phyloP scores from a whole-genome alignment of 2,113 vertebrate genomes.

The Cygnus buccinator region DNA sequence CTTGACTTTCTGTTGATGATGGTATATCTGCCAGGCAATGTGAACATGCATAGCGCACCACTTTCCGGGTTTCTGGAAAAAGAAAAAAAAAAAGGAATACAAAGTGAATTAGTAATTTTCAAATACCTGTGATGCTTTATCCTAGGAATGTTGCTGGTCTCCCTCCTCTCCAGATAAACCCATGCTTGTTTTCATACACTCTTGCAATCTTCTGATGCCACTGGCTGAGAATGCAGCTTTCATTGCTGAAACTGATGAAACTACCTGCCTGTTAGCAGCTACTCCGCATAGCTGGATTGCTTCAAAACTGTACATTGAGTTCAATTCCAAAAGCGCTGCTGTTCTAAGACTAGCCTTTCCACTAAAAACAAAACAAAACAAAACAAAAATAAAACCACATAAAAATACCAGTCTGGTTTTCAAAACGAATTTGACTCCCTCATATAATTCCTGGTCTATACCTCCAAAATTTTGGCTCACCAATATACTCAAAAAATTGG shows the following conservation, averaged over 20 bases:
- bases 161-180: not conserved
- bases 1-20: slow-evolving; percentile 99
- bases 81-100: not conserved
- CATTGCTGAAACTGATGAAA: not conserved
- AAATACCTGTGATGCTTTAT: not conserved
- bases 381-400: not conserved
- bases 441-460: not conserved
- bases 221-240: not conserved
- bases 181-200: not conserved
- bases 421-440: not conserved
- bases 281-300: not conserved
- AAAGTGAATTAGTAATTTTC: not conserved
- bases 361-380: not conserved
- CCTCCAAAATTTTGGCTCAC: not conserved
- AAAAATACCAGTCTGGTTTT: not conserved
- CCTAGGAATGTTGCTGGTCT: not conserved
- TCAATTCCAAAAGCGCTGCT: not conserved
- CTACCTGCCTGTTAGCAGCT: not conserved
- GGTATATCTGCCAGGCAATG: slow-evolving; percentile 98
- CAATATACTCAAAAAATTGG: not conserved
- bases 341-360: not conserved
- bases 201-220: not conserved
- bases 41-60: slow-evolving; percentile 99
- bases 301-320: not conserved
- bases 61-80: slow-evolving; percentile 94